A percentile compares a stretch with the other conserved stretches of the same genome.
Evolutionary conservation across 2,113 vertebrate species (phyloP).

Genomic region (Nothoprocta perdicaria): DNA sequence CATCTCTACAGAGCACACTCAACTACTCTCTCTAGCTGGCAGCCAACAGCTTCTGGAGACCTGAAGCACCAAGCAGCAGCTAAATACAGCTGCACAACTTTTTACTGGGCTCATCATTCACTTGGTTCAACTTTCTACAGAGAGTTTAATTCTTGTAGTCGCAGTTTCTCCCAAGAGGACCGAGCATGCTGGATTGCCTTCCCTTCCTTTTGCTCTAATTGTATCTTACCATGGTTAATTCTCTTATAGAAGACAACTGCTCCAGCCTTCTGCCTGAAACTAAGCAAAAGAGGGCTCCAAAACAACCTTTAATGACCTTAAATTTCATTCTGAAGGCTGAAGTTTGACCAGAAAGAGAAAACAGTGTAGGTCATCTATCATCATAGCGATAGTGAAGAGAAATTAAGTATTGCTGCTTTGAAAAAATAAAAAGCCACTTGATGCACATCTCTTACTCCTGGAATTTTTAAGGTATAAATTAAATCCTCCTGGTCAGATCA

Average conservation of each 20-base stretch:
- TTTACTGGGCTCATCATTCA: not conserved
- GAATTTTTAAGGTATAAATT: not conserved
- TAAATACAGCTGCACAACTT: not conserved
- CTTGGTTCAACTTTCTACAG: not conserved
- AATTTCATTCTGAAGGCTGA: not conserved
- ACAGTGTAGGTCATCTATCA: not conserved
- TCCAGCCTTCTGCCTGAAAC: not conserved
- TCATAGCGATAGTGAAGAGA: not conserved
- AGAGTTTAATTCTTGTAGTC: not conserved
- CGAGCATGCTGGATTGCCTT: not conserved
- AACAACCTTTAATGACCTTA: not conserved
- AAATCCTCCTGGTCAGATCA: not conserved
- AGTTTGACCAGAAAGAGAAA: not conserved
- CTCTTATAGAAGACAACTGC: not conserved
- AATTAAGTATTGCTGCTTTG: not conserved
- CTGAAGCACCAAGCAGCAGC: not conserved
- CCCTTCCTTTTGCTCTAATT: not conserved
- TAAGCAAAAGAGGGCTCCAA: accelerated
- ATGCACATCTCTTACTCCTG: not conserved
- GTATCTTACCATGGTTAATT: not conserved
- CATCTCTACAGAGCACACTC: not conserved
- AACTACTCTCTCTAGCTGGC: not conserved
- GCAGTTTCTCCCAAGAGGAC: accelerated
- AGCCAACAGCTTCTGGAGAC: not conserved
- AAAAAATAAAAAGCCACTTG: not conserved